These are phyloP conservation scores for Leptodactylus fallax DNA, from an alignment of 2,797 vertebrate species.

Conservation along the genomic window DNA sequence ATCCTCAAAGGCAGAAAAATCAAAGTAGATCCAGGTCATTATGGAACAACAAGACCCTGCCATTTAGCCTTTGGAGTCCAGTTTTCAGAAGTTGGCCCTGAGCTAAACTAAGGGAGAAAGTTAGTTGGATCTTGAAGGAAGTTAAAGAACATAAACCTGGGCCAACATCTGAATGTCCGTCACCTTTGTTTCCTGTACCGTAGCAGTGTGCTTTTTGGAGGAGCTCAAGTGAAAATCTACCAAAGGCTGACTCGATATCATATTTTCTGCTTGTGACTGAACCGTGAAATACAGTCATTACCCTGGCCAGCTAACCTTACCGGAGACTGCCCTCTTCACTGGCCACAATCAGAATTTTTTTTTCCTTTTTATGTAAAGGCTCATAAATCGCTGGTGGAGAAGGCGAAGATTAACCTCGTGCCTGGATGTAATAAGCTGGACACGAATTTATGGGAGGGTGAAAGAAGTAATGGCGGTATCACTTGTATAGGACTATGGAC, in stretches of 20 bases:
- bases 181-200: neutral
- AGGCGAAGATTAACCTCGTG: neutral
- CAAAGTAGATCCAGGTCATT: too few relatives aligned
- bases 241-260: neutral
- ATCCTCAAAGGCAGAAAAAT: too few relatives aligned
- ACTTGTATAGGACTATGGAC: too few relatives aligned
- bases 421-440: neutral
- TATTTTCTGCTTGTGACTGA: constrained; percentile 4
- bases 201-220: neutral
- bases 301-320: constrained; percentile 9
- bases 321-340: neutral
- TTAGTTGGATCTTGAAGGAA: neutral
- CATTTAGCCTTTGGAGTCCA: too few relatives aligned
- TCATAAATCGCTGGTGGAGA: neutral
- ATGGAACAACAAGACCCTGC: too few relatives aligned
- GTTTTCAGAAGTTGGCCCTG: too few relatives aligned
- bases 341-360: neutral
- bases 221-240: neutral
- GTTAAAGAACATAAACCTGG: neutral
- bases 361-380: neutral
- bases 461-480: neutral
- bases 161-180: neutral
- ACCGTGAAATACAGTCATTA: constrained; percentile 27
- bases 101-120: too few relatives aligned
- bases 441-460: neutral